Evolutionary conservation across 2,113 vertebrate genomes (phyloP).

Genomic region (Nipponia nippon): DNA sequence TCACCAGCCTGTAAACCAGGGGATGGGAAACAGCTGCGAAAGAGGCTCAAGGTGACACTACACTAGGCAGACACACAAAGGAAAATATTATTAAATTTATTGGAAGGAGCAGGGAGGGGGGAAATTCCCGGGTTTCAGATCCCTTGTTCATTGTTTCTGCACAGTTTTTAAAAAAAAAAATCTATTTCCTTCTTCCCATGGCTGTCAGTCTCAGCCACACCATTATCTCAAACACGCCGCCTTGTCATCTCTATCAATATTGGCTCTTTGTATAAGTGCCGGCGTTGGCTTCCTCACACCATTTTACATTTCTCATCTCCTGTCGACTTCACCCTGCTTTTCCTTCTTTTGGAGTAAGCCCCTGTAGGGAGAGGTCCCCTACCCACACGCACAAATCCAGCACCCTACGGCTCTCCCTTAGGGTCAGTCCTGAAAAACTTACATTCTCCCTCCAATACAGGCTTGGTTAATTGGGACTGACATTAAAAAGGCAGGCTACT

Average conservation of each 20-base stretch:
- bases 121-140: neutral
- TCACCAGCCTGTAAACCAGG: neutral
- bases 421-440: neutral
- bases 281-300: neutral
- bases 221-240: neutral
- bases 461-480: neutral
- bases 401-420: neutral
- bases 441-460: rapidly evolving
- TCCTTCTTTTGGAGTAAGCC: neutral
- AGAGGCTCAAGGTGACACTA: neutral
- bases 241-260: slow-evolving; percentile 12
- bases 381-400: neutral
- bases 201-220: slow-evolving; percentile 7
- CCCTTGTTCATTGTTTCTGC: neutral
- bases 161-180: neutral
- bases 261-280: neutral
- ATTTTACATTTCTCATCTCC: neutral
- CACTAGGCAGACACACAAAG: neutral
- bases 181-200: slow-evolving; percentile 19
- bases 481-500: neutral
- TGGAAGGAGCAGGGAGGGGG: neutral
- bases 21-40: neutral
- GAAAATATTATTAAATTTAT: neutral
- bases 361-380: neutral
- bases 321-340: neutral